Percentiles rank a stretch among this genome's conserved stretches.
Evolutionary conservation across 2,888 invertebrate species (phyloP).

Genomic region (Scotopteryx bipunctaria): DNA sequence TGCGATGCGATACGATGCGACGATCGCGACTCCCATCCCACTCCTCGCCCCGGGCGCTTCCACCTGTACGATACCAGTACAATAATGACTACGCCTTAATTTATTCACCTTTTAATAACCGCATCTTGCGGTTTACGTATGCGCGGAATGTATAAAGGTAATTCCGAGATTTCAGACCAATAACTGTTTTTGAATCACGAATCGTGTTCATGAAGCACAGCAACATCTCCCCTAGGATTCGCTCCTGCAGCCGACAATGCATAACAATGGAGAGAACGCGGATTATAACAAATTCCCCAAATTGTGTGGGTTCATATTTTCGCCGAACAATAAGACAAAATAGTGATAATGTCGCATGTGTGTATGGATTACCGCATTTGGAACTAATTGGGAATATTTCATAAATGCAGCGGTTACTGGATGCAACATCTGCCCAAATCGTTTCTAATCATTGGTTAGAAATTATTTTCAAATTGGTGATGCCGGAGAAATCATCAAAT

Average conservation of each 20-base stretch:
- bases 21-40: conserved; percentile 58
- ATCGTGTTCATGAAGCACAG: conserved; percentile 55
- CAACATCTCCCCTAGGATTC: conserved; percentile 56
- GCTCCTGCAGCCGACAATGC: conserved; percentile 61
- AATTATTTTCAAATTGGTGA: conserved; percentile 25
- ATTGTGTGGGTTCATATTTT: conserved; percentile 81
- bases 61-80: conserved; percentile 73
- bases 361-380: conserved; percentile 74
- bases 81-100: conserved; percentile 61
- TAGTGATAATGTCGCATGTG: conserved; percentile 80
- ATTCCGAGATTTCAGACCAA: conserved; percentile 58
- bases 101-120: conserved; percentile 67
- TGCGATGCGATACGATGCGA: conserved; percentile 48
- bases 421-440: conserved; percentile 71
- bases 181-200: conserved; percentile 58
- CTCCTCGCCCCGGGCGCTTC: conserved; percentile 67
- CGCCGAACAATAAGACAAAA: conserved; percentile 78
- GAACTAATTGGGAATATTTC: conserved; percentile 80
- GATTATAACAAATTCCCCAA: conserved; percentile 81
- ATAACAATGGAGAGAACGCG: conserved; percentile 72
- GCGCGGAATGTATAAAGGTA: conserved; percentile 40
- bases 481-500: conserved; percentile 19
- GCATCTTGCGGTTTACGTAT: conserved; percentile 46
- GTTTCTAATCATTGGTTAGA: conserved; percentile 36
- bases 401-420: conserved; percentile 67